Base-by-base conservation (phyloP, 2,113 vertebrate species). In the Poeciliopsis retropinna region DNA sequence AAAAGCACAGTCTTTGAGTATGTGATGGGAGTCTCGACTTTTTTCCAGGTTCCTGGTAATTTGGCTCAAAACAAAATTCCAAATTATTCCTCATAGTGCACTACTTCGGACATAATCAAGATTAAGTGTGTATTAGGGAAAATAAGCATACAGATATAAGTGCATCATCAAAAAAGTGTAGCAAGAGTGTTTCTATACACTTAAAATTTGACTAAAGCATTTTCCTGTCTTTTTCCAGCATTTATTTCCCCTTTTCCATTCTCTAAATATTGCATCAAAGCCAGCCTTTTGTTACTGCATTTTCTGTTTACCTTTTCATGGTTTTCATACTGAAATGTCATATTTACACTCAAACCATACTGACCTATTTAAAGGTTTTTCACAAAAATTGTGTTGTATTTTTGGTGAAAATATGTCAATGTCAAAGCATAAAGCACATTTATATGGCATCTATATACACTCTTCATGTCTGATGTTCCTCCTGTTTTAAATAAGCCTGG, bases 1-100 rank as follows among this genome's bases (percentile, higher is more conserved):
- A 90, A 93, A 88, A 90, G 87, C 71, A 73, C 66, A 0, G 2
- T 15, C 51, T n/a, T 25, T n/a, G 9, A 57, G 25, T 57, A n/a
- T 57, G 51, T n/a, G 7, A 25, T 17, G 9, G 19, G 19, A 3
- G 25, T 57, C 17, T n/a, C 51, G 22, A 25, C 25, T n/a, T 9
- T 57, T 25, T 47, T 19, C 5, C 51, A 57, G n/a, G 9, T n/a
- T 57, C 51, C 19, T 2, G 22, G n/a, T n/a, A 2, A 57, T 25
- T 25, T 25, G 51, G 17, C 7, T 57, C 7, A 57, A 57, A 25
- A 57, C 15, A 44, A 17, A 44, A 3, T 47, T 19, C 44, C 15
- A 47, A 47, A 47, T 7, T 15, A 47, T 19, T 47, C 44, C 17
- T 19, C 44, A 19, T 7, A 47, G 44, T 47, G 15, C 15, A 47